A percentile compares a stretch with the other conserved stretches of the same genome.
These are phyloP conservation scores for Coremacera marginata DNA, from an alignment of 2,888 invertebrate species.

Conservation along the genomic window DNA sequence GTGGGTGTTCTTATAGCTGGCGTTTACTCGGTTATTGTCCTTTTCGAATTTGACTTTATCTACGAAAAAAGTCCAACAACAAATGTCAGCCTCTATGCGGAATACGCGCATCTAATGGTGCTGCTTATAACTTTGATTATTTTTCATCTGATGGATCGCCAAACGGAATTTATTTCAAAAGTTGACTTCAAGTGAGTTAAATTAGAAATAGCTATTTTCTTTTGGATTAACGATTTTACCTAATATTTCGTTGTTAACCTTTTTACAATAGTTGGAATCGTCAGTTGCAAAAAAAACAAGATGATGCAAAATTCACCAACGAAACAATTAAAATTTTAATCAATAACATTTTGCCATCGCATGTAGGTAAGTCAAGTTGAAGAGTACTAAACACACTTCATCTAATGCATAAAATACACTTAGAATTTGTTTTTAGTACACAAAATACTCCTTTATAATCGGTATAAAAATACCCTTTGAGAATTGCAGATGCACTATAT, in stretches of 20 bases:
- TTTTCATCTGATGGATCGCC: slow-evolving; percentile 87
- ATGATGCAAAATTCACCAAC: slow-evolving; percentile 87
- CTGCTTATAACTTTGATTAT: slow-evolving; percentile 81
- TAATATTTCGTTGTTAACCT: background rate
- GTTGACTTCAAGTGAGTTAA: slow-evolving; percentile 80
- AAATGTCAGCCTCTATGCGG: slow-evolving; percentile 78
- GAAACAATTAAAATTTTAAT: slow-evolving; percentile 89
- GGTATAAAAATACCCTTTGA: too few relatives aligned
- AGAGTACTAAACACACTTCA: too few relatives aligned
- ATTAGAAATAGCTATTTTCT: too few relatives aligned
- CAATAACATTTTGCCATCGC: slow-evolving; percentile 91
- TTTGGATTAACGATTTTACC: too few relatives aligned
- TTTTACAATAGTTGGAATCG: slow-evolving; percentile 72
- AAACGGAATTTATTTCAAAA: slow-evolving; percentile 89
- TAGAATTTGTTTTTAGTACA: too few relatives aligned
- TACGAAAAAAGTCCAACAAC: slow-evolving; percentile 76
- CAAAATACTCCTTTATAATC: too few relatives aligned
- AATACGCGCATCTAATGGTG: slow-evolving; percentile 80
- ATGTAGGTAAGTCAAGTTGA: slow-evolving; percentile 80
- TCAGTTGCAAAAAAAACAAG: slow-evolving; percentile 84
- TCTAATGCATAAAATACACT: too few relatives aligned
- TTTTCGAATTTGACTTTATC: slow-evolving; percentile 72
- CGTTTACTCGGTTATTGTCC: slow-evolving; percentile 79
- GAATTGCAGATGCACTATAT: too few relatives aligned
- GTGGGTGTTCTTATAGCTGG: slow-evolving; percentile 76